Evolutionary conservation across 2,113 vertebrate genomes (phyloP).

Genomic region (Pseudorasbora parva): DNA sequence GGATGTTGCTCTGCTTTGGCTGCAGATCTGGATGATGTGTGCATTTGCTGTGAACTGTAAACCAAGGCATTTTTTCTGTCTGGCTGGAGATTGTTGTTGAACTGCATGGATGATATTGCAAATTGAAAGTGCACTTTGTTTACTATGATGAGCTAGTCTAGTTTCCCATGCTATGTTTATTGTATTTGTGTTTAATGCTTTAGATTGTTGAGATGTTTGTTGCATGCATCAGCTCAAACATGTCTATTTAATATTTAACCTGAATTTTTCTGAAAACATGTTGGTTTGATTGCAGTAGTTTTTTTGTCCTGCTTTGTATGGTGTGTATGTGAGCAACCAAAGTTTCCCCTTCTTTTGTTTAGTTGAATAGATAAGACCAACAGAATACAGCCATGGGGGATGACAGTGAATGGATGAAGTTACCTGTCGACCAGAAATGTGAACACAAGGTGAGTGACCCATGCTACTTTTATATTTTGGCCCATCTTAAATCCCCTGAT

Average conservation of each 20-base stretch:
- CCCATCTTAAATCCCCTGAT: not conserved
- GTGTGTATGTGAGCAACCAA: not conserved
- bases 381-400: slow-evolving; percentile 88
- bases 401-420: slow-evolving; percentile 97
- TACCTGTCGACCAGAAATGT: slow-evolving; percentile 97
- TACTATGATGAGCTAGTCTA: not conserved
- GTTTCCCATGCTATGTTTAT: not conserved
- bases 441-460: slow-evolving; percentile 90
- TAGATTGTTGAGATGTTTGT: not conserved
- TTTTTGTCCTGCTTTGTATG: slow-evolving; percentile 19
- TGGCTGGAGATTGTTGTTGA: slow-evolving; percentile 3
- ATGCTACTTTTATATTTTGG: not conserved
- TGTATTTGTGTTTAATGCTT: not conserved
- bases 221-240: not conserved
- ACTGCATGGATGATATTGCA: not conserved
- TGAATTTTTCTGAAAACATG: not conserved
- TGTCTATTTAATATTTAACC: not conserved
- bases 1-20: not conserved
- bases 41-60: slow-evolving; percentile 12
- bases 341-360: slow-evolving; percentile 50
- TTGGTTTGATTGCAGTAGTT: not conserved
- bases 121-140: not conserved
- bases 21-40: not conserved
- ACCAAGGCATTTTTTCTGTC: not conserved
- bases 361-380: slow-evolving; percentile 66